Evolutionary conservation across 2,113 vertebrate species (phyloP), one percentile per base, ranked within the genome.

Genomic region (Gnathonemus longibarbis): DNA sequence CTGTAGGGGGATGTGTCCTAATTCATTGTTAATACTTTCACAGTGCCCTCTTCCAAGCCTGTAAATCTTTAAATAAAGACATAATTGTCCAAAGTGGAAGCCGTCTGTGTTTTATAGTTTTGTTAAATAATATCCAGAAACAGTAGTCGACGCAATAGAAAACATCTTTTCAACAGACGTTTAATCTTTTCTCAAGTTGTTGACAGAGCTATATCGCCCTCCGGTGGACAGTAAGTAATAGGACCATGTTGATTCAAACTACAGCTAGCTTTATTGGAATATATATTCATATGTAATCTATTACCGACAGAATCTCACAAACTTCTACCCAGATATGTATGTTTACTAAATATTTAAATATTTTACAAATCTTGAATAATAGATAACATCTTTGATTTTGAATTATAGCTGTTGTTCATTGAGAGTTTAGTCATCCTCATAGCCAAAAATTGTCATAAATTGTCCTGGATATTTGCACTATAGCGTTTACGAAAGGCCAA

Each of bases 21-120:
- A 90, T 90, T 93, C 93, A 93, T 93, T 93, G 95, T 93, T 95
- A 93, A 93, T 93, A 39, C 90, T 94, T 94, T 95, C 93, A 93
- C 93, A 89, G 50, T 92, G 90, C 90, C 91, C 90, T 95, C 93
- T 96, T 94, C 94, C 92, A 87, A 56, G 39, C 21, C 2, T 87
- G 42, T 89, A 94, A 93, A 93, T 90, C 90, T 95, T 94, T 94
- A 87, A 96, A 96, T 96, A 96, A 96, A 96, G 96, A 95, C 42
- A 91, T 92, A 93, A 90, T 93, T 96, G 93, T 94, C 94, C 93
- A 93, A 95, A 90, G 92, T 91, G 88, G 91, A 19, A 91, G 53
- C 74, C 93, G 88, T 53, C 84, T 13, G 91, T 90, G 87, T 86
- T 62, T 88, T n/a, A 15, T 70, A 46, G 53, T 48, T 27, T 49